phyloP scores from a whole-genome alignment of 2,888 invertebrate genomes.

The Blastobasis lacticolella region DNA sequence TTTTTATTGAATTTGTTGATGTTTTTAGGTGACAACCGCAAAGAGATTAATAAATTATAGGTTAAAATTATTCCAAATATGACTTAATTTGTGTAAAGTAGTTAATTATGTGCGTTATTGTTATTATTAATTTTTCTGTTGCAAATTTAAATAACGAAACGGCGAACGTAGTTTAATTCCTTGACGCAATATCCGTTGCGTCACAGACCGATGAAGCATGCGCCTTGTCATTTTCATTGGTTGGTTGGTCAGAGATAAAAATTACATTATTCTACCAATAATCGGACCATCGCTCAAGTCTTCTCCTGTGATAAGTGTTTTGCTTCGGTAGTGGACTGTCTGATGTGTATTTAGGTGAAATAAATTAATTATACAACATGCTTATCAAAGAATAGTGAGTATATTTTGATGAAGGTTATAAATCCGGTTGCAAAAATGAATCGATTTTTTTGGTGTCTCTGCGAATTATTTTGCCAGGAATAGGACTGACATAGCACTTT shows the following conservation, averaged over 20 bases:
- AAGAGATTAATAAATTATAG: no score
- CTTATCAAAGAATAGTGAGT: slow-evolving; percentile 84
- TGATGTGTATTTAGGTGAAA: slow-evolving; percentile 68
- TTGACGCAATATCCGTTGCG: slow-evolving; percentile 78
- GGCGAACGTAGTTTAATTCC: no score
- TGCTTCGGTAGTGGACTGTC: slow-evolving; percentile 69
- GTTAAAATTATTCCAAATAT: no score
- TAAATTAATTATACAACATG: slow-evolving; percentile 70
- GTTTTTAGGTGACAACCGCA: no score
- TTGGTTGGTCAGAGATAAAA: slow-evolving; percentile 57
- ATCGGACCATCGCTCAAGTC: slow-evolving; percentile 65
- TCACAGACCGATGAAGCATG: slow-evolving; percentile 70
- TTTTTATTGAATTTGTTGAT: no score
- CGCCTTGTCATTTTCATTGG: slow-evolving; percentile 74
- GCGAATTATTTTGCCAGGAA: slow-evolving; percentile 30
- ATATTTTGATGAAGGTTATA: slow-evolving; percentile 48
- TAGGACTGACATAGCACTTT: slow-evolving; percentile 27
- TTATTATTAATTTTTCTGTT: no score
- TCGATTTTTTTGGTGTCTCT: slow-evolving; percentile 55
- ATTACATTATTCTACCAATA: slow-evolving; percentile 59
- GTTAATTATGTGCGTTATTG: no score
- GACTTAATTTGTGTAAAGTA: no score
- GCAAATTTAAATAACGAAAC: no score
- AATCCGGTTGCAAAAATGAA: slow-evolving; percentile 50
- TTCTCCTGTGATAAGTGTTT: slow-evolving; percentile 66